A percentile compares a stretch with the other conserved stretches of the same genome.
phyloP scores from a whole-genome alignment of 2,888 invertebrate genomes.

The Diadegma fenestrale region DNA sequence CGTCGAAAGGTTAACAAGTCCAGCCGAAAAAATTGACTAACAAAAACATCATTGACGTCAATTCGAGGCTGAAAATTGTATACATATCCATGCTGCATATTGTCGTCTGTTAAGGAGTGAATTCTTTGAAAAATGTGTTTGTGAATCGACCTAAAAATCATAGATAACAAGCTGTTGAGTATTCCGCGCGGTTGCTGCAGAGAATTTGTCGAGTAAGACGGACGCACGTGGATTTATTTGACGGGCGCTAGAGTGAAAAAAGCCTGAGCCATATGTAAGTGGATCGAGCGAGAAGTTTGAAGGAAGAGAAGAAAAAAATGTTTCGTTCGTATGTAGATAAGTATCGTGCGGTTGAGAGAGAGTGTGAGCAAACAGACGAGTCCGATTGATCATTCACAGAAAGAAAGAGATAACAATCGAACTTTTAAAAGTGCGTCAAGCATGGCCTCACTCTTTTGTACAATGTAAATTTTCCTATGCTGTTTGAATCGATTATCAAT shows the following conservation, averaged over 20 bases:
- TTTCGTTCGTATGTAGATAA: conserved; percentile 8
- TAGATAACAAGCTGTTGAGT: conserved; percentile 19
- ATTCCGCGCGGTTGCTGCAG: neutral
- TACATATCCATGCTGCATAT: conserved; percentile 12
- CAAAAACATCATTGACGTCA: conserved; percentile 38
- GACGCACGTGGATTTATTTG: conserved; percentile 13
- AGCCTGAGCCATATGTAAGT: neutral
- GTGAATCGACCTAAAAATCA: conserved; percentile 26
- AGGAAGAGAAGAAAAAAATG: neutral
- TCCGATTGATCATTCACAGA: conserved; percentile 9
- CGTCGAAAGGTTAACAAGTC: conserved; percentile 1
- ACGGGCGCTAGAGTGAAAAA: conserved; percentile 18
- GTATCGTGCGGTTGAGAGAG: neutral
- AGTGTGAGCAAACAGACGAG: neutral
- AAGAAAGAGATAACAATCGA: conserved; percentile 12
- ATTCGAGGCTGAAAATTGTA: conserved; percentile 1
- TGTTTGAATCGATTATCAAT: conserved; percentile 23
- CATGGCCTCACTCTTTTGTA: conserved; percentile 8
- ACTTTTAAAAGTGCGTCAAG: conserved; percentile 6
- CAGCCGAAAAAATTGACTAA: conserved; percentile 1
- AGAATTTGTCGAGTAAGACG: neutral
- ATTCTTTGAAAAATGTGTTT: conserved; percentile 2
- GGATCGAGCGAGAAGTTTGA: neutral
- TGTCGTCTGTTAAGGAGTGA: neutral
- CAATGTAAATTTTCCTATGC: neutral